phyloP scores from a whole-genome alignment of 2,888 invertebrate species.

The Caenorhabditis panamensis region DNA sequence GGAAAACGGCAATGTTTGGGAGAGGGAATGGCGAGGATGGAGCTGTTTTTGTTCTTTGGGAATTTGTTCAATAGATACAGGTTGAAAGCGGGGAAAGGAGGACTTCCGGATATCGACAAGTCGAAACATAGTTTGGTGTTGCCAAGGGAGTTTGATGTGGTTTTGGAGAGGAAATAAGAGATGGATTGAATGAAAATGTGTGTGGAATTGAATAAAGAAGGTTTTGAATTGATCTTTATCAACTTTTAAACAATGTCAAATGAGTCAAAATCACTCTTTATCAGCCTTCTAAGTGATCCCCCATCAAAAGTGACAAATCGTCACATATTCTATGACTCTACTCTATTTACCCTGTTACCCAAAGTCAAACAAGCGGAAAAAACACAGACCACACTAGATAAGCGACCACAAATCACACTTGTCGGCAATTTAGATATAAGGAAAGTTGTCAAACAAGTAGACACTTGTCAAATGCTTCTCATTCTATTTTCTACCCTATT shows the following conservation, averaged over 20 bases:
- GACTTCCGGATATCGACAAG: slow-evolving; percentile 4
- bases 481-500: slow-evolving; percentile 18
- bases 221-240: no score
- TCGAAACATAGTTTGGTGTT: background rate
- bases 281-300: background rate
- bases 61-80: slow-evolving; percentile 30
- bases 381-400: slow-evolving; percentile 23
- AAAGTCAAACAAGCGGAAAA: slow-evolving; percentile 2
- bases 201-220: background rate
- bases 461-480: slow-evolving; percentile 13
- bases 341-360: background rate
- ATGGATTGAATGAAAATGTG: background rate
- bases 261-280: background rate
- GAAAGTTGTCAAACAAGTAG: background rate
- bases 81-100: background rate
- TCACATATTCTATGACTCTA: slow-evolving; percentile 28
- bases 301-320: background rate
- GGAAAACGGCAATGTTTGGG: slow-evolving; percentile 65
- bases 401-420: slow-evolving; percentile 1
- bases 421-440: background rate
- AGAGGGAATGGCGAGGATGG: slow-evolving; percentile 53
- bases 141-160: slow-evolving; percentile 6
- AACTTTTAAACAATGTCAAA: no score
- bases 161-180: background rate
- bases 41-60: slow-evolving; percentile 45